Conservation (phyloP, 2,113 vertebrate species). For the Lampris megalopsis region DNA sequence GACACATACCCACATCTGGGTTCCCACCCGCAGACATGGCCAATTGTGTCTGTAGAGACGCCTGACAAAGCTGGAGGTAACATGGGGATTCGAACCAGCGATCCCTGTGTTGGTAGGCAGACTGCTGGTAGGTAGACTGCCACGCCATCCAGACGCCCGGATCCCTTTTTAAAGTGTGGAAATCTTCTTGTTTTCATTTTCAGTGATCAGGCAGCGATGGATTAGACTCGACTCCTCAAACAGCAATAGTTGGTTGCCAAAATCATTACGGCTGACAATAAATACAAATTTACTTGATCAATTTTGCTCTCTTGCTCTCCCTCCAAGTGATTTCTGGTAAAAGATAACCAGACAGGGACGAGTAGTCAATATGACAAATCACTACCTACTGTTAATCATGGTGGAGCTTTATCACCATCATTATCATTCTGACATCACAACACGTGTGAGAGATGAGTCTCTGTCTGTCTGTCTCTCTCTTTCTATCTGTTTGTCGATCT, state of each 20-base stretch:
- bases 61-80: too few relatives aligned
- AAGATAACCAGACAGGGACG: constrained; percentile 73
- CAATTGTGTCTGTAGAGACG: too few relatives aligned
- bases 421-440: constrained; percentile 56
- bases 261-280: constrained; percentile 46
- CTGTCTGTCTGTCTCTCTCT: constrained; percentile 22
- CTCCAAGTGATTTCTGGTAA: constrained; percentile 61
- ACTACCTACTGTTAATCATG: constrained; percentile 68
- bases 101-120: too few relatives aligned
- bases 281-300: constrained; percentile 61
- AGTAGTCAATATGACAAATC: constrained; percentile 66
- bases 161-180: constrained; percentile 13
- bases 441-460: constrained; percentile 65
- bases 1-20: too few relatives aligned
- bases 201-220: constrained; percentile 41
- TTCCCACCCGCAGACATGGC: too few relatives aligned
- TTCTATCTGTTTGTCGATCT: too few relatives aligned
- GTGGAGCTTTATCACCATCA: constrained; percentile 58
- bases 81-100: too few relatives aligned
- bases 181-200: constrained; percentile 60
- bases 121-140: too few relatives aligned
- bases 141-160: too few relatives aligned
- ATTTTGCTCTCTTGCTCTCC: constrained; percentile 34
- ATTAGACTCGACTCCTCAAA: constrained; percentile 50
- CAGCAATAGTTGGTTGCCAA: constrained; percentile 43